Percentiles rank a stretch among this genome's conserved stretches.
These are phyloP conservation scores for Rambutsinella grinnellia DNA, from an alignment of 2,888 invertebrate species.

Conservation along the genomic window DNA sequence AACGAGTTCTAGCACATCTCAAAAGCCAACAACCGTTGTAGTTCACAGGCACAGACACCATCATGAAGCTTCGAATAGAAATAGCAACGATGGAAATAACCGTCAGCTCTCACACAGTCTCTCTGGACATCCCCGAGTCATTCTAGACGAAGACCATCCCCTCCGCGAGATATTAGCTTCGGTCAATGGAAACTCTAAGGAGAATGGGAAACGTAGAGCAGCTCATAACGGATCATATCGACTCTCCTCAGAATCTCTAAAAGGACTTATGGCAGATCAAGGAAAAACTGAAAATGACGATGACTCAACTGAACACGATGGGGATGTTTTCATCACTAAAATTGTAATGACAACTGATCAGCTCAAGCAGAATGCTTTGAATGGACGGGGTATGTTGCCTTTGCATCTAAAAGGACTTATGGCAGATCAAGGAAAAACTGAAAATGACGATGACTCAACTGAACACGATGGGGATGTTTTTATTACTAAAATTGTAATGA, in stretches of 20 bases:
- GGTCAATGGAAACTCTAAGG: constrained; percentile 43
- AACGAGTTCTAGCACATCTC: constrained; percentile 3
- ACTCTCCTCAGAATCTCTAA: constrained; percentile 8
- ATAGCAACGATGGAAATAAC: constrained; percentile 1
- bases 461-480: constrained; percentile 56
- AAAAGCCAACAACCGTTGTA: constrained; percentile 7
- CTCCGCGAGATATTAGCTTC: constrained; percentile 59
- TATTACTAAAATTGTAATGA: constrained; percentile 61
- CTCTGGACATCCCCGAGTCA: constrained; percentile 19
- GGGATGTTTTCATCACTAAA: constrained; percentile 61
- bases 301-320: constrained; percentile 45
- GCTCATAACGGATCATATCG: constrained; percentile 8
- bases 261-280: constrained; percentile 43
- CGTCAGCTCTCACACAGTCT: constrained; percentile 20
- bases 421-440: no score
- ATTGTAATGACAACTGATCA: constrained; percentile 57
- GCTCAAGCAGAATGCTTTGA: constrained; percentile 20
- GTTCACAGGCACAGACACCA: constrained; percentile 57
- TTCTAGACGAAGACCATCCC: constrained; percentile 63
- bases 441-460: constrained; percentile 37
- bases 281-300: constrained; percentile 18
- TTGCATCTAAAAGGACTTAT: constrained; percentile 10
- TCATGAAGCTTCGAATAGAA: constrained; percentile 28
- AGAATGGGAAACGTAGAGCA: constrained; percentile 16
- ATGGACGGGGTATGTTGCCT: no score